Evolutionary conservation across 2,888 invertebrate species (phyloP), one percentile per base, ranked within the genome.

Genomic region (Andrena chrysosceles): DNA sequence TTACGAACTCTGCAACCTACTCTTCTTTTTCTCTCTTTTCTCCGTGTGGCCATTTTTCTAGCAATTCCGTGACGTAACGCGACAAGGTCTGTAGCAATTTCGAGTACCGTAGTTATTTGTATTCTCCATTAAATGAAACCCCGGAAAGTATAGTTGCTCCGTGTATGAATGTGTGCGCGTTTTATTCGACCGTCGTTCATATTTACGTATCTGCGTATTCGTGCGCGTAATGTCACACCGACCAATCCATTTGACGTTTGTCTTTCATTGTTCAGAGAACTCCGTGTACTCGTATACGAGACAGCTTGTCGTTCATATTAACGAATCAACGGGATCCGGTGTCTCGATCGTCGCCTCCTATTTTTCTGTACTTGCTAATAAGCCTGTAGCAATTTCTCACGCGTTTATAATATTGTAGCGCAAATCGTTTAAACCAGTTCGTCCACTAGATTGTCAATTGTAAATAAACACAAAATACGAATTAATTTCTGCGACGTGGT

Each of bases 201-300:
- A 81, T 81, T 59, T 82, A 72, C 59, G 42, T 59, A 59, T 70
- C 33, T 10, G 26, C 62, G 66, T 63, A 66, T 67, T 52, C 16
- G 52, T 64, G 54, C 33, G 72, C 52, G 42, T 69, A 78, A 81
- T 73, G 70, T 79, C 84, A 77, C 54, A 56, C 48, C 35, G 48
- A 56, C 60, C 48, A 52, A 63, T 66, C 29, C 52, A 35, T 35
- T 64, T 84, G 76, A 80, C 70, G 79, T 79, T 73, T 71, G 60
- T 70, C 70, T 79, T 75, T 75, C 31, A 29, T 20, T 6, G 64
- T 31, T 7, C 26, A n/a, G 54, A 56, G 23, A 56, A 42, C 16
- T 42, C 42, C 16, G 56, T 20, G 10, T 6, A 10, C 49, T 26
- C 10, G 56, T 7, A 52, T 20, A 26, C 33, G 64, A 76, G 48